Percentiles rank a stretch among this genome's conserved stretches.
These are phyloP conservation scores for Philopotamus ludificatus DNA, from an alignment of 1,140 invertebrate species.

Conservation along the genomic window DNA sequence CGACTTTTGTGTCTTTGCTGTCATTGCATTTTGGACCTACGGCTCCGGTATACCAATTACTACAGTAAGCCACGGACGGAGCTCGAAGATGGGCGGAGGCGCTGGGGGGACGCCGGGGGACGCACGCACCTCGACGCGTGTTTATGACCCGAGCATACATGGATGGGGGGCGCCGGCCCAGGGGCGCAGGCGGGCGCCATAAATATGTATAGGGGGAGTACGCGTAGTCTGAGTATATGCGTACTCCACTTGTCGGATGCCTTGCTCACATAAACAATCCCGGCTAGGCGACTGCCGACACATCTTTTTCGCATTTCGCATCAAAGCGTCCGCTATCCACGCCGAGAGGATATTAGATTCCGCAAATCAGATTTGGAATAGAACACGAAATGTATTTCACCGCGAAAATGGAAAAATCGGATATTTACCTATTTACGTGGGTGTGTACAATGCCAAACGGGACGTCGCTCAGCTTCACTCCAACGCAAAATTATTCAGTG, in stretches of 20 bases:
- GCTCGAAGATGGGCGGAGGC: neutral
- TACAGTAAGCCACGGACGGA: neutral
- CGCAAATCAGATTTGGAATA: too few relatives aligned
- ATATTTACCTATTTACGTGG: too few relatives aligned
- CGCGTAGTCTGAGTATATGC: neutral
- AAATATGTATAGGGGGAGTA: slow-evolving; percentile 15
- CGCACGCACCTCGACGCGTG: neutral
- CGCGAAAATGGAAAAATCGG: neutral
- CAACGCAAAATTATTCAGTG: too few relatives aligned
- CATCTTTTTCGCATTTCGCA: neutral
- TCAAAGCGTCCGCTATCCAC: too few relatives aligned
- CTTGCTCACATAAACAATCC: neutral
- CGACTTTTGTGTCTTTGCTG: too few relatives aligned
- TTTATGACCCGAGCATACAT: neutral
- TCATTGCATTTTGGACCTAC: too few relatives aligned
- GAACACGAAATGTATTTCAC: neutral
- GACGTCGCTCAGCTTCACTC: too few relatives aligned
- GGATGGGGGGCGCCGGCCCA: too few relatives aligned
- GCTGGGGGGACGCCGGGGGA: neutral
- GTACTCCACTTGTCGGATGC: slow-evolving; percentile 6
- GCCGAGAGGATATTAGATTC: too few relatives aligned
- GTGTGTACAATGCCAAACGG: too few relatives aligned
- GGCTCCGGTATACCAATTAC: too few relatives aligned
- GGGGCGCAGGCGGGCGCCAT: neutral
- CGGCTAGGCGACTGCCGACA: neutral